Conservation (phyloP, 2,888 invertebrate genomes). For the Volucella inanis region DNA sequence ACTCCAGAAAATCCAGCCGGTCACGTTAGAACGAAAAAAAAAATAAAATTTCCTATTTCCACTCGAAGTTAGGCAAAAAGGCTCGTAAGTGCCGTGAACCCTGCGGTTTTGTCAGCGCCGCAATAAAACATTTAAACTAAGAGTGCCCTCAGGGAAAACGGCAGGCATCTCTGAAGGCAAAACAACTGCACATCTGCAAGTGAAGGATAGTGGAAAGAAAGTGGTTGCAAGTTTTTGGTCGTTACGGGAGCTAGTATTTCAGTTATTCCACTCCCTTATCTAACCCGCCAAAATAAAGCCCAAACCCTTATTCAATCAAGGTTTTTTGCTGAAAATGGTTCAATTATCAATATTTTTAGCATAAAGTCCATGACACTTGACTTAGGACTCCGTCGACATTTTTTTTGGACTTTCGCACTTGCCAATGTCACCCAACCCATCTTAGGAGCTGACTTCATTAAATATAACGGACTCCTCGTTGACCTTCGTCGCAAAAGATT, state of each 20-base stretch:
- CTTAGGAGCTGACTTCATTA: conserved; percentile 15
- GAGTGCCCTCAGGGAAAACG: too few relatives aligned
- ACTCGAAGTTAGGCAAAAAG: too few relatives aligned
- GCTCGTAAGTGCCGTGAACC: too few relatives aligned
- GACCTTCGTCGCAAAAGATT: not conserved
- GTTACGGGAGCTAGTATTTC: conserved; percentile 24
- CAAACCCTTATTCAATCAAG: too few relatives aligned
- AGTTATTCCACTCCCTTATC: not conserved
- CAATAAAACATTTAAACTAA: conserved; percentile 17
- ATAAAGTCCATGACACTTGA: not conserved
- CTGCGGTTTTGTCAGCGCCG: too few relatives aligned
- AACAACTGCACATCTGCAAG: conserved; percentile 8
- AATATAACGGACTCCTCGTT: not conserved
- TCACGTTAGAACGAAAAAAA: too few relatives aligned
- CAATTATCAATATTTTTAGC: not conserved
- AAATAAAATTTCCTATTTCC: too few relatives aligned
- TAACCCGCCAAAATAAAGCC: too few relatives aligned
- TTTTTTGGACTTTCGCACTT: not conserved
- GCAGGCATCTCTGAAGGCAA: conserved; percentile 15
- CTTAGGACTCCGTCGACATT: not conserved
- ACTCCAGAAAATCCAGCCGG: too few relatives aligned
- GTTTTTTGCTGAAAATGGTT: not conserved
- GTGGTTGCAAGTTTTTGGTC: not conserved
- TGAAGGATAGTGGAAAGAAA: not conserved
- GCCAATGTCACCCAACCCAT: conserved; percentile 6